Evolutionary conservation across 64 coral and sea anemone species (phyloP).

Genomic region (Exaiptasia diaphana): DNA sequence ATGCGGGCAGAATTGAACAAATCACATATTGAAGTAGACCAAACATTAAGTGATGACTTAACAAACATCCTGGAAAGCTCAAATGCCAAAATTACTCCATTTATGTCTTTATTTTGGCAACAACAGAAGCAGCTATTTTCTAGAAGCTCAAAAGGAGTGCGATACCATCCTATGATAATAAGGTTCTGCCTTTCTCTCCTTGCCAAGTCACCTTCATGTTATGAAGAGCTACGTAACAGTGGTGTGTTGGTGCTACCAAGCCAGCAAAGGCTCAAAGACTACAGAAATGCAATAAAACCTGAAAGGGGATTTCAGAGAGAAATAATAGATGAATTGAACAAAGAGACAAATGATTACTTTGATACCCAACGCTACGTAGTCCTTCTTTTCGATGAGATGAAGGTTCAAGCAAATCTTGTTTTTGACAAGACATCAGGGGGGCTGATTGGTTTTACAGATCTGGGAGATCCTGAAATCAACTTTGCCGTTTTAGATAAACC

Average conservation of each 20-base stretch:
- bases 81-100: slow-evolving; percentile 2
- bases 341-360: neutral
- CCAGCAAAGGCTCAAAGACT: neutral
- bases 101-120: slow-evolving; percentile 13
- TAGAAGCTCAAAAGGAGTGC: neutral
- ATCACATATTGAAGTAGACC: neutral
- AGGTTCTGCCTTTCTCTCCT: neutral
- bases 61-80: neutral
- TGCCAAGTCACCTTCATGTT: slow-evolving; percentile 15
- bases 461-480: slow-evolving; percentile 4
- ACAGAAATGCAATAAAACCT: slow-evolving; percentile 2
- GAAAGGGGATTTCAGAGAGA: neutral
- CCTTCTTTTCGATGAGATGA: slow-evolving; percentile 11
- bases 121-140: slow-evolving; percentile 1
- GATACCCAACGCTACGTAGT: slow-evolving; percentile 17
- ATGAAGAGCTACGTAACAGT: neutral
- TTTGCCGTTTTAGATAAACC: neutral
- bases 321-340: neutral
- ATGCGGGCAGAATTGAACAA: slow-evolving; percentile 14
- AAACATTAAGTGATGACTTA: neutral
- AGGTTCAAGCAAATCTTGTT: neutral
- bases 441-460: neutral
- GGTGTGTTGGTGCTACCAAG: neutral
- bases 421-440: slow-evolving; percentile 1
- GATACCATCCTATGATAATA: slow-evolving; percentile 4